Evolutionary conservation across 1,140 invertebrate genomes (phyloP).

Genomic region (Trypoxylus dichotomus): DNA sequence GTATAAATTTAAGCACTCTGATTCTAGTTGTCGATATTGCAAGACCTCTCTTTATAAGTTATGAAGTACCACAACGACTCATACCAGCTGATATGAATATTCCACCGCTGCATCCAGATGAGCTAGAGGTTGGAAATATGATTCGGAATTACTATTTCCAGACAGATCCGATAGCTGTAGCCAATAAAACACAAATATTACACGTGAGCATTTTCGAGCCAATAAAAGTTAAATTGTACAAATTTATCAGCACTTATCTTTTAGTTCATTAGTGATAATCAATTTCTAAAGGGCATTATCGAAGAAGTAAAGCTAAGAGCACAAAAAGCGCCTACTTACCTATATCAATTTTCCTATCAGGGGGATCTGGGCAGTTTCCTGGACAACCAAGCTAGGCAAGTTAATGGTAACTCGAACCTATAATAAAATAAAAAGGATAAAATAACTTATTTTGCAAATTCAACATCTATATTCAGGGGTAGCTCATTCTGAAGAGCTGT

Average conservation of each 20-base stretch:
- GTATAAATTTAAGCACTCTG: background rate
- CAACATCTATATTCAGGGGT: background rate
- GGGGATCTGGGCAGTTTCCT: constrained; percentile 21
- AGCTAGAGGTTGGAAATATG: constrained; percentile 14
- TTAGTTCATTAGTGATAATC: constrained; percentile 27
- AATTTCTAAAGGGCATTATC: constrained; percentile 25
- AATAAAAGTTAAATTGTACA: background rate
- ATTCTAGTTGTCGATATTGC: constrained; percentile 17
- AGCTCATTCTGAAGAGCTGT: constrained; percentile 22
- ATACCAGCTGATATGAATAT: constrained; percentile 26
- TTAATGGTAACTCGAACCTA: constrained; percentile 7
- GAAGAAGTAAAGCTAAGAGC: constrained; percentile 25
- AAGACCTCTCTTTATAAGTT: constrained; percentile 21
- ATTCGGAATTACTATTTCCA: constrained; percentile 18
- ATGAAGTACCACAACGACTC: constrained; percentile 26
- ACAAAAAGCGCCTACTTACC: constrained; percentile 20
- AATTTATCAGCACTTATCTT: background rate
- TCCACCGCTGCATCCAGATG: constrained; percentile 24
- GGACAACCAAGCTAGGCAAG: constrained; percentile 23
- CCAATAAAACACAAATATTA: constrained; percentile 28
- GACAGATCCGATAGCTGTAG: constrained; percentile 16
- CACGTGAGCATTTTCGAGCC: background rate
- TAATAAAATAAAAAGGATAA: background rate
- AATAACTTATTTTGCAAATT: background rate
- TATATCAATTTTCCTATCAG: constrained; percentile 30